Conservation (phyloP, 2,888 invertebrate species). For the Hetaerina titia region DNA sequence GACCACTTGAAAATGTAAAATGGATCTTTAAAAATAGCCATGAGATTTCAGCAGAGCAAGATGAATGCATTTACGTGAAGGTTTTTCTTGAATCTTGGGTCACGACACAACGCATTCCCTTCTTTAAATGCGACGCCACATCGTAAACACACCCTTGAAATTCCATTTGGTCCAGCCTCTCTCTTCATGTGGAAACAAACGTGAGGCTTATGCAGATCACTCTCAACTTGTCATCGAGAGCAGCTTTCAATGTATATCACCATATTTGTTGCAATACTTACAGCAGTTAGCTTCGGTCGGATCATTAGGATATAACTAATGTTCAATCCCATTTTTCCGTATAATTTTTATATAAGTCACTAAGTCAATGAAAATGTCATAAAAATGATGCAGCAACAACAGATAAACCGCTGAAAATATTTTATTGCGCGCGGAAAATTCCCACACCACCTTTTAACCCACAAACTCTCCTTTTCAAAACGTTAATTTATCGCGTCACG, state of each 20-base stretch:
- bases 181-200: not conserved
- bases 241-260: too few relatives aligned
- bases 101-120: conserved; percentile 13
- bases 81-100: not conserved
- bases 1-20: not conserved
- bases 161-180: not conserved
- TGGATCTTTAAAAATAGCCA: not conserved
- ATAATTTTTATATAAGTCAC: too few relatives aligned
- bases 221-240: too few relatives aligned
- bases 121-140: not conserved
- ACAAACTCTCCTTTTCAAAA: not conserved
- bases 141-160: not conserved
- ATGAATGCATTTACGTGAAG: not conserved
- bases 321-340: too few relatives aligned
- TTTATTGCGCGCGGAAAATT: not conserved
- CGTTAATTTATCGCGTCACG: not conserved
- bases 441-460: not conserved
- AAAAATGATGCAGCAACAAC: not conserved
- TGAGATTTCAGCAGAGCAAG: not conserved
- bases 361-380: not conserved
- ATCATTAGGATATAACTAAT: too few relatives aligned
- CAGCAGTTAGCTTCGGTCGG: too few relatives aligned
- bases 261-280: too few relatives aligned
- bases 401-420: not conserved
- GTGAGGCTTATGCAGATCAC: too few relatives aligned